Evolutionary conservation across 2,888 invertebrate genomes (phyloP).

Genomic region (Ormyrus pomaceus): DNA sequence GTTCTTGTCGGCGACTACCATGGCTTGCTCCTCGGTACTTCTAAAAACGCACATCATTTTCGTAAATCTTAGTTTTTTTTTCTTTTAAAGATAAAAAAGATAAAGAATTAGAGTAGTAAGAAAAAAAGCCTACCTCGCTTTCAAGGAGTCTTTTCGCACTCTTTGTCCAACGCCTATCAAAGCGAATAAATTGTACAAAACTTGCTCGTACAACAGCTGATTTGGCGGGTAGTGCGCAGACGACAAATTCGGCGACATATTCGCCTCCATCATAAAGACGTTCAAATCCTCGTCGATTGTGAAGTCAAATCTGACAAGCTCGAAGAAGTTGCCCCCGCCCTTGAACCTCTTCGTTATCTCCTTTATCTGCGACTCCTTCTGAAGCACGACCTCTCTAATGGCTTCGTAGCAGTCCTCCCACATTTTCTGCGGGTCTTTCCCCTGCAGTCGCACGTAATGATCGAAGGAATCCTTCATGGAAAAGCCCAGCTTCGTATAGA

Average conservation of each 20-base stretch:
- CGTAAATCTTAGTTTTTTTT: too few species aligned
- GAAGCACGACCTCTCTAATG: conserved; percentile 82
- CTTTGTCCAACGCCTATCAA: conserved; percentile 85
- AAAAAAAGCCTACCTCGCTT: conserved; percentile 69
- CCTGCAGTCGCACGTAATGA: conserved; percentile 82
- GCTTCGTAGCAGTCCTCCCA: conserved; percentile 90
- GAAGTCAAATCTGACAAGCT: conserved; percentile 96
- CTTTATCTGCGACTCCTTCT: conserved; percentile 85
- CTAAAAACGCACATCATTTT: conserved; percentile 53
- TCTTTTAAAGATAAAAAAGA: background rate
- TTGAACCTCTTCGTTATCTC: conserved; percentile 77
- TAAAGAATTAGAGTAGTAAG: conserved; percentile 1
- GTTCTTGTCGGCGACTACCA: conserved; percentile 88
- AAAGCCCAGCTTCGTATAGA: conserved; percentile 84
- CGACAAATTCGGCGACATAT: conserved; percentile 98
- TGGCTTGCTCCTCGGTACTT: conserved; percentile 76
- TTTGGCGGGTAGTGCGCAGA: conserved; percentile 95
- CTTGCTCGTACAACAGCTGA: conserved; percentile 92
- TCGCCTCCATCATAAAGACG: conserved; percentile 95
- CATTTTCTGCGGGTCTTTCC: conserved; percentile 83
- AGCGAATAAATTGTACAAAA: conserved; percentile 88
- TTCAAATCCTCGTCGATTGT: conserved; percentile 91
- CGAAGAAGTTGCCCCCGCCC: conserved; percentile 86
- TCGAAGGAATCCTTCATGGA: conserved; percentile 93
- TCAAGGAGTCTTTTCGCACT: conserved; percentile 74